phyloP scores from a whole-genome alignment of 2,888 invertebrate species.

The Microchrysa polita region DNA sequence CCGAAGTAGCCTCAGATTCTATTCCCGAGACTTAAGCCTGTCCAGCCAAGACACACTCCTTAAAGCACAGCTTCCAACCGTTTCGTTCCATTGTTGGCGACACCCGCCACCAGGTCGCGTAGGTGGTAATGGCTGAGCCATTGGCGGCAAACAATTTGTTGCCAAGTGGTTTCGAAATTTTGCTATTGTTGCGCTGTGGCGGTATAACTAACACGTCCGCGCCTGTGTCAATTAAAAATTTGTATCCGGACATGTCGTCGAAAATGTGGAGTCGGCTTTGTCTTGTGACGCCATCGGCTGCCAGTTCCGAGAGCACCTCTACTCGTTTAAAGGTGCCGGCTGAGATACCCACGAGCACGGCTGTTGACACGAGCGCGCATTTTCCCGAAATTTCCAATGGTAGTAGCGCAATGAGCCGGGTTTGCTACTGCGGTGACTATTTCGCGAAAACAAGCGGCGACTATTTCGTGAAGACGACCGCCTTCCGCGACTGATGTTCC shows the following conservation, averaged over 20 bases:
- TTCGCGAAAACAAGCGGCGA: too few relatives aligned
- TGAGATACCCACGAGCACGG: neutral
- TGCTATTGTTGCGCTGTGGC: neutral
- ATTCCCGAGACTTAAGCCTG: too few relatives aligned
- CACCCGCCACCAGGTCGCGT: too few relatives aligned
- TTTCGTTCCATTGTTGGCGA: too few relatives aligned
- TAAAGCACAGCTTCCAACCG: too few relatives aligned
- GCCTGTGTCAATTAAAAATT: neutral
- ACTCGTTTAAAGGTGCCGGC: neutral
- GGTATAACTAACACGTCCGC: conserved; percentile 21
- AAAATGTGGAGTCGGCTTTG: conserved; percentile 4
- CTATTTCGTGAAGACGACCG: neutral
- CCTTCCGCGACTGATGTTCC: neutral
- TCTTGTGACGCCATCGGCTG: neutral
- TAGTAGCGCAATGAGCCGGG: neutral
- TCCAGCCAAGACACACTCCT: too few relatives aligned
- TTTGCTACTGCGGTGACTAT: neutral
- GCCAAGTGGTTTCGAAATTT: neutral
- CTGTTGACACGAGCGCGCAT: conserved; percentile 5
- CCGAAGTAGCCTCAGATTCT: too few relatives aligned
- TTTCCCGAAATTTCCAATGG: neutral
- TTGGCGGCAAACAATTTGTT: conserved; percentile 39
- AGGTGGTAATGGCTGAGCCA: conserved; percentile 30
- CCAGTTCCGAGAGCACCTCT: neutral
- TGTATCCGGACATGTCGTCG: neutral